Evolutionary conservation across 2,113 vertebrate species (phyloP).

Genomic region (Seriola aureovittata): DNA sequence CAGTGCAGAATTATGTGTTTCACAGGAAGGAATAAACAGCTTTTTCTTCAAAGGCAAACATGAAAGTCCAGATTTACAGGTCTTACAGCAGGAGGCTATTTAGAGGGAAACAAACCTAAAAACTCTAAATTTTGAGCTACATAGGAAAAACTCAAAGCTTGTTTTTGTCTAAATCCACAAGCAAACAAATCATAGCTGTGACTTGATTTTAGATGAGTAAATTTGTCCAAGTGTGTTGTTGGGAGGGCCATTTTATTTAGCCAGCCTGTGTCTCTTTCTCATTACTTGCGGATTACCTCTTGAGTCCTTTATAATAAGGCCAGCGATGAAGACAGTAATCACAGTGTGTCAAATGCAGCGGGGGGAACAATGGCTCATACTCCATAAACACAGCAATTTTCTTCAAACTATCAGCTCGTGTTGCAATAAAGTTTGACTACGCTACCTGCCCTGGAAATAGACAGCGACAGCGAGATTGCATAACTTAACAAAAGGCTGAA

Average conservation of each 20-base stretch:
- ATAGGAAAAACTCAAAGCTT: neutral
- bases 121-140: neutral
- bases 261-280: conserved; percentile 60
- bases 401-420: conserved; percentile 13
- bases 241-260: conserved; percentile 56
- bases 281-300: conserved; percentile 70
- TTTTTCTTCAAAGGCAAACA: conserved; percentile 53
- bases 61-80: conserved; percentile 24
- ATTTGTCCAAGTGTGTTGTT: conserved; percentile 14
- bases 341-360: conserved; percentile 41
- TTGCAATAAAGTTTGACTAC: conserved; percentile 6
- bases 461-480: neutral
- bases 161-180: conserved; percentile 19
- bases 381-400: conserved; percentile 33
- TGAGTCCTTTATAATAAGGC: conserved; percentile 58
- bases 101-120: neutral
- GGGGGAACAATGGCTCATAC: conserved; percentile 1
- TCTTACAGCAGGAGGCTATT: neutral
- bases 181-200: conserved; percentile 25
- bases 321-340: conserved; percentile 53
- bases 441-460: conserved; percentile 10
- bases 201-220: conserved; percentile 46
- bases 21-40: conserved; percentile 8
- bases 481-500: conserved; percentile 18
- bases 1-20: neutral